These are phyloP conservation scores for Mellilla xanthometata DNA, from an alignment of 2,888 invertebrate species.

Conservation along the genomic window DNA sequence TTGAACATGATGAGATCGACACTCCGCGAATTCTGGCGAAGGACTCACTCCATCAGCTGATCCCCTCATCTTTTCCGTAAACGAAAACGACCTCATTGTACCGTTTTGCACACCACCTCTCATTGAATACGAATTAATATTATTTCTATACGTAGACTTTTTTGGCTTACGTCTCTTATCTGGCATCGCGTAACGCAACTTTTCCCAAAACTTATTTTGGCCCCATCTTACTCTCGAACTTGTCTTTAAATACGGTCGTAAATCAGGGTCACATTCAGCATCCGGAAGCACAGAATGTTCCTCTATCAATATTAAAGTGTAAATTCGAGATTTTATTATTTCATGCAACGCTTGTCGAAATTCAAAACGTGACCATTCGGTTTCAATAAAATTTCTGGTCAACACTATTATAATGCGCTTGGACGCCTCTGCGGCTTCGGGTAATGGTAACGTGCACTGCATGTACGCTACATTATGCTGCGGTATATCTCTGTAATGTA, in stretches of 20 bases:
- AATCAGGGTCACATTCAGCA: slow-evolving; percentile 92
- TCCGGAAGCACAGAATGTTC: slow-evolving; percentile 91
- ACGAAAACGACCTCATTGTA: slow-evolving; percentile 83
- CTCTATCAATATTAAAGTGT: slow-evolving; percentile 93
- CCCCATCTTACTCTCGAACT: slow-evolving; percentile 93
- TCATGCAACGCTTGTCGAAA: slow-evolving; percentile 95
- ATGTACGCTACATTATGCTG: slow-evolving; percentile 86
- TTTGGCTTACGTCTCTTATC: slow-evolving; percentile 81
- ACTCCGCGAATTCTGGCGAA: slow-evolving; percentile 83
- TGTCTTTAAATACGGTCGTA: slow-evolving; percentile 93
- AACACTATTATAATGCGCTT: slow-evolving; percentile 93
- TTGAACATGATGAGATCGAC: slow-evolving; percentile 62
- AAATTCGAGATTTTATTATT: slow-evolving; percentile 90
- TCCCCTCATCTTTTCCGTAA: slow-evolving; percentile 75
- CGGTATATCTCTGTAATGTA: slow-evolving; percentile 94
- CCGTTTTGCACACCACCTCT: slow-evolving; percentile 84
- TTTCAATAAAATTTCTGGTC: slow-evolving; percentile 93
- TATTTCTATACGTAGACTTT: slow-evolving; percentile 86
- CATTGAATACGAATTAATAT: slow-evolving; percentile 93
- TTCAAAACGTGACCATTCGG: slow-evolving; percentile 96
- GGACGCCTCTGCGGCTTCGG: slow-evolving; percentile 95
- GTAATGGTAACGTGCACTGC: slow-evolving; percentile 87
- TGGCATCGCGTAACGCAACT: slow-evolving; percentile 93
- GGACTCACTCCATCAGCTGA: slow-evolving; percentile 79
- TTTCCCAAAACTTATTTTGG: slow-evolving; percentile 97